phyloP scores from a whole-genome alignment of 2,797 vertebrate species.

The Xenentodon cancila region DNA sequence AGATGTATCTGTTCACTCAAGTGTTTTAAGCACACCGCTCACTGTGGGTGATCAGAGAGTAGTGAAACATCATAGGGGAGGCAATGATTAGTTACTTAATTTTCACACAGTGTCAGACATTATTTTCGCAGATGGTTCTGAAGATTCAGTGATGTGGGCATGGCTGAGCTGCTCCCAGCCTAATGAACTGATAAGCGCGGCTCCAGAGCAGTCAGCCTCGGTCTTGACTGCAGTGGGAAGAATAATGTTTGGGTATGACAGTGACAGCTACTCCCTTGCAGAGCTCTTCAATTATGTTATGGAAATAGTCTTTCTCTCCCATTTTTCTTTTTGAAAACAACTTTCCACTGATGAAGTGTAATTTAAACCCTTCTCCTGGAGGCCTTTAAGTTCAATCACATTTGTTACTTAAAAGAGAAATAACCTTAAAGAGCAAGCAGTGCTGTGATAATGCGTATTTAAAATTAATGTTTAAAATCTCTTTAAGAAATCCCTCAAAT shows the following conservation, averaged over 20 bases:
- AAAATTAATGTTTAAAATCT: too few relatives aligned
- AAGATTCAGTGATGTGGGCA: constrained; percentile 46
- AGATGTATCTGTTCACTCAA: constrained; percentile 13
- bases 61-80: constrained; percentile 42
- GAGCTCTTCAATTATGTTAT: constrained; percentile 17
- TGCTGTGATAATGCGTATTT: too few relatives aligned
- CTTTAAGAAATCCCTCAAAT: too few relatives aligned
- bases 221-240: constrained; percentile 11
- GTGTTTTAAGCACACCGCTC: constrained; percentile 28
- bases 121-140: constrained; percentile 64
- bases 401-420: too few relatives aligned
- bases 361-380: too few relatives aligned
- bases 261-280: neutral
- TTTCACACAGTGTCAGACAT: constrained; percentile 44
- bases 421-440: too few relatives aligned
- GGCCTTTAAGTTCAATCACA: too few relatives aligned
- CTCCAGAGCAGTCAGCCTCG: constrained; percentile 26
- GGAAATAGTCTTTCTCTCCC: constrained; percentile 1
- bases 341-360: too few relatives aligned
- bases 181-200: constrained; percentile 46
- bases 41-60: constrained; percentile 17
- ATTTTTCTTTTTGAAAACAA: too few relatives aligned
- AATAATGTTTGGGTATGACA: neutral
- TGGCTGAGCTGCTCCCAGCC: constrained; percentile 45
- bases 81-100: constrained; percentile 59